phyloP scores from a whole-genome alignment of 2,888 invertebrate genomes.

The Galerucella pusilla region DNA sequence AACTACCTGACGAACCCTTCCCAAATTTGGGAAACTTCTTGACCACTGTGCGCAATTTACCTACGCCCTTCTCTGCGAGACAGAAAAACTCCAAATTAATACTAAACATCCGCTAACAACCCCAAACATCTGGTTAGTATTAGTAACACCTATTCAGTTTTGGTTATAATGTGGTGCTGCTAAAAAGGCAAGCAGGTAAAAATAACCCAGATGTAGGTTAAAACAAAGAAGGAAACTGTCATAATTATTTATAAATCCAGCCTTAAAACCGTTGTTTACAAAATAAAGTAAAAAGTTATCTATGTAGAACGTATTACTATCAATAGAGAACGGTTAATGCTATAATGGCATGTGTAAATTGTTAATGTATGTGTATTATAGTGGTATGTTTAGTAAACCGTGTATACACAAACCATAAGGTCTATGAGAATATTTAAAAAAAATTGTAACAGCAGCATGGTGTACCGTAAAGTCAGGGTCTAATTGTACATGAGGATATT shows the following conservation, averaged over 20 bases:
- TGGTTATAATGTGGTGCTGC: not conserved
- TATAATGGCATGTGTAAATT: not conserved
- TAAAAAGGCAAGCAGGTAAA: slow-evolving; percentile 12
- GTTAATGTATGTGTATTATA: not conserved
- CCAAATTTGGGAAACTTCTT: too few species aligned
- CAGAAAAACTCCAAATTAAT: not conserved
- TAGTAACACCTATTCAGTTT: not conserved
- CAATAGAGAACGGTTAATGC: not conserved
- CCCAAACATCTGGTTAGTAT: not conserved
- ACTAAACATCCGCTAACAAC: not conserved
- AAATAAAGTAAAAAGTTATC: not conserved
- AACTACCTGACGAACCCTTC: too few species aligned
- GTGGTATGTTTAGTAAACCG: not conserved
- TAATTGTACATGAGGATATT: too few species aligned
- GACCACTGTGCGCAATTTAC: too few species aligned
- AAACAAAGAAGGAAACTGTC: slow-evolving; percentile 8
- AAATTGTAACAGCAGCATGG: not conserved
- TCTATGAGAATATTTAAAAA: not conserved
- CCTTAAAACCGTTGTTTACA: not conserved
- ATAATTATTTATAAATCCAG: too few species aligned
- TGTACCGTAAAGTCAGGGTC: not conserved
- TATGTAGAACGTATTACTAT: not conserved
- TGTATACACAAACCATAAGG: not conserved
- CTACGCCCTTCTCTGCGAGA: not conserved
- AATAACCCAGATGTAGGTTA: not conserved